phyloP scores from a whole-genome alignment of 2,113 vertebrate species.

The Athene cunicularia region DNA sequence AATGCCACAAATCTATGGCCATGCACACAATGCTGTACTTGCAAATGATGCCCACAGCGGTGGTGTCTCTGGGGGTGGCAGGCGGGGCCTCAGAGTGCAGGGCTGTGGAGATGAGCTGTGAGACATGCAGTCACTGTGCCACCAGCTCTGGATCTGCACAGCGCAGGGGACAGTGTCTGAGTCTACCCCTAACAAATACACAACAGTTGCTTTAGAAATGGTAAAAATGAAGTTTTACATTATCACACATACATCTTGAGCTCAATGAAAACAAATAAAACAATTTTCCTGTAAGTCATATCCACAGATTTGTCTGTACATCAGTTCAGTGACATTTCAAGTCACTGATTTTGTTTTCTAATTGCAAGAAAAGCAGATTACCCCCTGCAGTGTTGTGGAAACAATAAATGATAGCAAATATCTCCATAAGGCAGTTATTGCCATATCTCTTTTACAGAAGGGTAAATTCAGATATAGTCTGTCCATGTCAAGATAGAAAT shows the following conservation, averaged over 20 bases:
- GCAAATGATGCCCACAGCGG: not conserved
- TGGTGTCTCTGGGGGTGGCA: accelerated
- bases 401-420: not conserved
- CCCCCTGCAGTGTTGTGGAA: not conserved
- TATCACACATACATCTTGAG: not conserved
- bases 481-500: not conserved
- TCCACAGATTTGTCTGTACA: not conserved
- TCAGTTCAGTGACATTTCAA: not conserved
- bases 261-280: not conserved
- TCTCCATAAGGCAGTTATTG: not conserved
- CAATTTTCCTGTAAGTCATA: not conserved
- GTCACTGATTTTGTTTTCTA: not conserved
- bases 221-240: not conserved
- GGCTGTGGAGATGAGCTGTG: accelerated
- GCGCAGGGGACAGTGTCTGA: accelerated
- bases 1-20: not conserved
- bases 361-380: not conserved
- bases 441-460: not conserved
- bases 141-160: not conserved
- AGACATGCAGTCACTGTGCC: accelerated
- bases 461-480: not conserved
- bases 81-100: accelerated
- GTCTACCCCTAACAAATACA: not conserved
- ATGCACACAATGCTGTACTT: accelerated
- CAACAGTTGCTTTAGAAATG: not conserved